These are phyloP conservation scores for Bubalus kerabau DNA, from an alignment of 2,113 vertebrate species.

Conservation along the genomic window DNA sequence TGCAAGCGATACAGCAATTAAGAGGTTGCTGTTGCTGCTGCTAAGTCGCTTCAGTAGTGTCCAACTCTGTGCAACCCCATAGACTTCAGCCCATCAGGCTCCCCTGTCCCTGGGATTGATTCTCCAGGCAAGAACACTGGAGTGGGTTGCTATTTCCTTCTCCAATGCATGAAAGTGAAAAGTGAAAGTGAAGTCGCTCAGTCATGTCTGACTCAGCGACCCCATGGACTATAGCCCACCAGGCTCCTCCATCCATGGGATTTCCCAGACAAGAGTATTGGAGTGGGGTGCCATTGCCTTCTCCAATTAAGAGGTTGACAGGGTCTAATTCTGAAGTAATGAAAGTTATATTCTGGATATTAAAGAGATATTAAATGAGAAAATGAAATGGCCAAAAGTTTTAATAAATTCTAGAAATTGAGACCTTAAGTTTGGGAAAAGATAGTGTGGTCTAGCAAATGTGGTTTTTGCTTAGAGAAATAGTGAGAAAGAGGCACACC, in stretches of 20 bases:
- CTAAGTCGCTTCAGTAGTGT: too few species aligned
- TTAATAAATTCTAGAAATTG: background rate
- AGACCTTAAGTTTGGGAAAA: background rate
- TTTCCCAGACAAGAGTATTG: too few species aligned
- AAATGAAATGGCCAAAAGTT: background rate
- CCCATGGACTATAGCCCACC: too few species aligned
- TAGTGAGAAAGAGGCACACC: background rate
- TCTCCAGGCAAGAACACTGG: too few species aligned
- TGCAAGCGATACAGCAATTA: background rate
- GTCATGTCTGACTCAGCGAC: accelerated
- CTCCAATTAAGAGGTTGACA: background rate
- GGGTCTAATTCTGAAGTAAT: background rate
- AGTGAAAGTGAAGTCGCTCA: too few species aligned
- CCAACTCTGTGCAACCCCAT: too few species aligned
- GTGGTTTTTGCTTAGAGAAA: background rate
- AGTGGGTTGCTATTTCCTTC: too few species aligned
- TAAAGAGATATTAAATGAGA: background rate
- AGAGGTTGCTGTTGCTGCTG: background rate
- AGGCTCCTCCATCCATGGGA: too few species aligned
- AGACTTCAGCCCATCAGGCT: too few species aligned
- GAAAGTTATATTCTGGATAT: background rate
- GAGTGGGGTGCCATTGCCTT: too few species aligned
- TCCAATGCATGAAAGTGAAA: too few species aligned
- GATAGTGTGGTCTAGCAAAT: background rate
- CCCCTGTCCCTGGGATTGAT: too few species aligned